Base-by-base conservation (phyloP, 2,888 invertebrate species). In the Tetranychus piercei region DNA sequence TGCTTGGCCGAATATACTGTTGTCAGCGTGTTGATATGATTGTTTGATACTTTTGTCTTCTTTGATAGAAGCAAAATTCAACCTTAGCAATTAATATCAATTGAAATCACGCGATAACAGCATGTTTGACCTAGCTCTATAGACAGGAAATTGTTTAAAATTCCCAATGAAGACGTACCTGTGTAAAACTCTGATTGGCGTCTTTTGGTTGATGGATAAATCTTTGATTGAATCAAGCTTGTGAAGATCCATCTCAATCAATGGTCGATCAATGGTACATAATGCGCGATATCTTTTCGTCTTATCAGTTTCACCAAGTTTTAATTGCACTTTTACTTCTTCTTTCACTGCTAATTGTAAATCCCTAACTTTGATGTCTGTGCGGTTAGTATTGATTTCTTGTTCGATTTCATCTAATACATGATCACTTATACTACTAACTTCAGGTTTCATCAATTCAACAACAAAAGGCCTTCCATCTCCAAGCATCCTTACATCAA, bases 181-280 rank as follows among this genome's bases (percentile, higher is more conserved):
- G 82, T 96, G 96, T 74, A 95, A 84, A 6, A 96, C 96, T 77
- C 96, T 84, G 66, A 96, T 84, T 0, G 95, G 95, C 1, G 96
- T 96, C 81, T 88, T 88, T 83, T 96, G 96, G 66, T 86, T 80
- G 44, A 94, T 84, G 74, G 83, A 83, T 18, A 93, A 81, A 72
- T 85, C 81, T 79, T 85, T 84, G 5, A 86, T 81, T 1, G 82
- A 82, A 44, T 84, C 81, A 5, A 90, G 80, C 78, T 86, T 85
- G 1, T 86, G 84, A 1, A 85, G 78, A 22, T 82, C 80, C 8
- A 81, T 80, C 77, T 66, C 74, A 11, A 83, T 80, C 0, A 84
- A 80, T 73, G 82, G 82, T 6, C 81, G 80, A 73, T 85, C 82
- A 74, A 85, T 85, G 45, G 87, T 82, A 79, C 93, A 93, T 1